Conservation (phyloP, 2,888 invertebrate species). For the Eurytoma californica region DNA sequence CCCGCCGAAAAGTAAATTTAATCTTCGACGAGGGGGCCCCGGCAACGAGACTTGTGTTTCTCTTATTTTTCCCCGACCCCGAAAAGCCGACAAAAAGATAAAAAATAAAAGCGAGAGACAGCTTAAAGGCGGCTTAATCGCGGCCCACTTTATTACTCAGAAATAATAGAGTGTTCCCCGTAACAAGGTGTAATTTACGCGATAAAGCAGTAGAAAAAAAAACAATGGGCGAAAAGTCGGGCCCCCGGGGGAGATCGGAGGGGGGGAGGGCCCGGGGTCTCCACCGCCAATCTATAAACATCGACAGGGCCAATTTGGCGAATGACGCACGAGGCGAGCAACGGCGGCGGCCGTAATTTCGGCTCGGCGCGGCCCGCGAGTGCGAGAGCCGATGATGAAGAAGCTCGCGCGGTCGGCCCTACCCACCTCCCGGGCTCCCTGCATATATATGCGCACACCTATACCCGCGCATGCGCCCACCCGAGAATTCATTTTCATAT, state of each 20-base stretch:
- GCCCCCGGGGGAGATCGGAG: neutral
- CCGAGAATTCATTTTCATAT: constrained; percentile 55
- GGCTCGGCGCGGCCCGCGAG: neutral
- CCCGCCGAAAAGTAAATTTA: too few relatives aligned
- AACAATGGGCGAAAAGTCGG: neutral
- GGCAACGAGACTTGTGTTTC: too few relatives aligned
- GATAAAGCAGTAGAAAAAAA: constrained; percentile 1
- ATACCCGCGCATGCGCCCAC: neutral
- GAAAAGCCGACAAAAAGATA: too few relatives aligned
- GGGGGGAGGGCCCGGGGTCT: neutral
- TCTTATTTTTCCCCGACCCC: too few relatives aligned
- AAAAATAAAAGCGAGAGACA: too few relatives aligned
- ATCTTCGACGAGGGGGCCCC: too few relatives aligned
- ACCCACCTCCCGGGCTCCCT: neutral
- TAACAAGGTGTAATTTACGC: neutral
- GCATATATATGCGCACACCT: neutral
- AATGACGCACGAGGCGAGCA: constrained; percentile 32
- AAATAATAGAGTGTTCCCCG: neutral
- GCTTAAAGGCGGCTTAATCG: too few relatives aligned
- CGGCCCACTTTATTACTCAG: neutral
- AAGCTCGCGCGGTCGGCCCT: constrained; percentile 2
- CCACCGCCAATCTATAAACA: constrained; percentile 42
- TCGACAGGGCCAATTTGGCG: constrained; percentile 49
- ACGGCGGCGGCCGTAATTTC: constrained; percentile 26
- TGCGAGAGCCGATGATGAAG: neutral